phyloP scores from a whole-genome alignment of 2,888 invertebrate species.

The Scaptomyza reducta region DNA sequence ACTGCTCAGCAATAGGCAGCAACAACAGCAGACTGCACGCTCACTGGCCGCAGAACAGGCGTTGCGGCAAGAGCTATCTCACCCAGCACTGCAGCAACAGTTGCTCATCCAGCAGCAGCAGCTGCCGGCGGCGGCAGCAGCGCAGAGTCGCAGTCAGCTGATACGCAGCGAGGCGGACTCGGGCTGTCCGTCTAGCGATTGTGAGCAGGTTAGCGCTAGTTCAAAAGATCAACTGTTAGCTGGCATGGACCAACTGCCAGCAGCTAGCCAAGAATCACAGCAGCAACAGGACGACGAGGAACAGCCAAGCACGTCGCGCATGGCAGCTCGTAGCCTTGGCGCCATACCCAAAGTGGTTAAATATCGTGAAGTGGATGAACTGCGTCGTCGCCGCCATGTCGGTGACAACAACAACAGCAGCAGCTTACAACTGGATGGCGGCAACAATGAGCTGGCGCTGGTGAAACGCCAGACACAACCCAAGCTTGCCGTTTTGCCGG shows the following conservation, averaged over 20 bases:
- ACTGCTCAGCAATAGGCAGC: slow-evolving; percentile 85
- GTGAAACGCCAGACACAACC: slow-evolving; percentile 36
- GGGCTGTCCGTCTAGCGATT: slow-evolving; percentile 84
- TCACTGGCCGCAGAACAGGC: slow-evolving; percentile 68
- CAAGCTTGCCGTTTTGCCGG: slow-evolving; percentile 85
- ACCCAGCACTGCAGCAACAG: slow-evolving; percentile 32
- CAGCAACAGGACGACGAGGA: slow-evolving; percentile 81
- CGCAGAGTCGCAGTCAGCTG: slow-evolving; percentile 38
- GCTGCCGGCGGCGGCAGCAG: slow-evolving; percentile 16
- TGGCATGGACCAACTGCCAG: slow-evolving; percentile 75
- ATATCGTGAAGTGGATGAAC: slow-evolving; percentile 81
- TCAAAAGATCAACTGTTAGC: slow-evolving; percentile 88
- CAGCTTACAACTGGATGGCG: slow-evolving; percentile 8
- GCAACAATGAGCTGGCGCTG: slow-evolving; percentile 77
- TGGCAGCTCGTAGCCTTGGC: slow-evolving; percentile 81
- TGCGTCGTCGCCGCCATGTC: slow-evolving; percentile 69
- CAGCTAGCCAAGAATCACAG: slow-evolving; percentile 76
- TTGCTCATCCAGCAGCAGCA: slow-evolving; percentile 20
- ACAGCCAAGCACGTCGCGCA: slow-evolving; percentile 60
- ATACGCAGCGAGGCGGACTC: slow-evolving; percentile 85
- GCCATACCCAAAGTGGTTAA: slow-evolving; percentile 85
- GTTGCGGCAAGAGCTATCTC: slow-evolving; percentile 62
- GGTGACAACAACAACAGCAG: slow-evolving; percentile 13
- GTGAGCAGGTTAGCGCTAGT: slow-evolving; percentile 88
- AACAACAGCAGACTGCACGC: slow-evolving; percentile 66